Evolutionary conservation across 1,140 invertebrate genomes (phyloP).

Genomic region (Drosophila quadrilineata): DNA sequence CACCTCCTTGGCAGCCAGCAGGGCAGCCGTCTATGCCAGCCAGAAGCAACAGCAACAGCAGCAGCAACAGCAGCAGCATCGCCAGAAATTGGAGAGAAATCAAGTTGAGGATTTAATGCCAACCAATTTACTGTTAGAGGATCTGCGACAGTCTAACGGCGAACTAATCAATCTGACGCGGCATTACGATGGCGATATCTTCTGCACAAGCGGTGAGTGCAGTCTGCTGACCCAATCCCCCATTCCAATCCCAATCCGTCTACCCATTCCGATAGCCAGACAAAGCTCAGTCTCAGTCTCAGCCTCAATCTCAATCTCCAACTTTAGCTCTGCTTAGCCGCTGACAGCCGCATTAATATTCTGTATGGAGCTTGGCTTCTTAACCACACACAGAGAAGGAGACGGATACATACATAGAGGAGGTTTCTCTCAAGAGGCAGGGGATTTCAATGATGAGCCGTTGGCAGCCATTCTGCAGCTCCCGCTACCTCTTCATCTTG

Average conservation of each 20-base stretch:
- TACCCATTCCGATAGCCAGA: slow-evolving; percentile 8
- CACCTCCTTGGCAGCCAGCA: slow-evolving; percentile 49
- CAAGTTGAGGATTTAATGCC: slow-evolving; percentile 49
- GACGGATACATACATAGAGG: neutral
- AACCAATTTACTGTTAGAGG: slow-evolving; percentile 75
- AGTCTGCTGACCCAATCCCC: neutral
- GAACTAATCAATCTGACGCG: slow-evolving; percentile 82
- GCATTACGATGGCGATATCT: slow-evolving; percentile 84
- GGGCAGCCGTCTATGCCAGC: slow-evolving; percentile 23
- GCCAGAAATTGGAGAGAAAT: slow-evolving; percentile 17
- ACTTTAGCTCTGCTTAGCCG: slow-evolving; percentile 39
- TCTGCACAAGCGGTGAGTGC: slow-evolving; percentile 83
- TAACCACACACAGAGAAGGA: slow-evolving; percentile 39
- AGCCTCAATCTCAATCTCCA: neutral
- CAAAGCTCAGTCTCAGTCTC: slow-evolving; percentile 2
- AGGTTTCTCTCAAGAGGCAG: neutral
- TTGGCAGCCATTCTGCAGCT: slow-evolving; percentile 22
- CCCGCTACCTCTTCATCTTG: neutral
- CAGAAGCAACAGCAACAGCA: neutral
- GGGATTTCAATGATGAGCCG: too few species aligned
- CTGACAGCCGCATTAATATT: slow-evolving; percentile 66
- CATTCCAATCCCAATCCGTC: neutral
- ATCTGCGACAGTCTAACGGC: slow-evolving; percentile 63
- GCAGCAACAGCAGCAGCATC: slow-evolving; percentile 1
- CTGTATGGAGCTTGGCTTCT: slow-evolving; percentile 49